These are phyloP conservation scores for Morus bassanus DNA, from an alignment of 2,797 vertebrate species.

Conservation along the genomic window DNA sequence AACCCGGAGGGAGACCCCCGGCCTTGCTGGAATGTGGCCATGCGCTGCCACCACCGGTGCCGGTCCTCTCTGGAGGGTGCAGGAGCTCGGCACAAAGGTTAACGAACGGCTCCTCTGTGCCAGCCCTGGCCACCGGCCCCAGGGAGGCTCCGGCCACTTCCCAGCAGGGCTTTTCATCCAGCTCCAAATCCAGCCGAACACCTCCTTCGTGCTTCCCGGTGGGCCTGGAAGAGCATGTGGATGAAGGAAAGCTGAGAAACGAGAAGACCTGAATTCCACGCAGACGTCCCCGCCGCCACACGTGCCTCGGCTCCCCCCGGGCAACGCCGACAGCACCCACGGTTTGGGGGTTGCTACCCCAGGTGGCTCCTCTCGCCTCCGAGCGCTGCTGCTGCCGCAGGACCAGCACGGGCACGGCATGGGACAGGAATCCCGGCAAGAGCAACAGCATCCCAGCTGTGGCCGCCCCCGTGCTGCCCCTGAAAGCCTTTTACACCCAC, in stretches of 20 bases:
- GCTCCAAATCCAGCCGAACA: accelerated
- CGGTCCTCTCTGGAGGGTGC: background rate
- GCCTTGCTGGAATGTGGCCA: slow-evolving; percentile 60
- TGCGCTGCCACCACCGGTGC: background rate
- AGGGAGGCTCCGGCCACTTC: accelerated
- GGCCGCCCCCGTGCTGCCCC: accelerated
- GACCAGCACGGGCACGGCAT: accelerated
- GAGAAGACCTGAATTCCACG: accelerated
- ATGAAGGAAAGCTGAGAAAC: background rate
- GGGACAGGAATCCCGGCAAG: background rate
- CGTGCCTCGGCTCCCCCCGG: background rate
- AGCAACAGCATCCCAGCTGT: background rate
- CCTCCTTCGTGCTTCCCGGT: background rate
- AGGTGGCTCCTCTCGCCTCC: accelerated
- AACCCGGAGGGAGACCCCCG: slow-evolving; percentile 66
- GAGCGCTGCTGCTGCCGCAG: background rate
- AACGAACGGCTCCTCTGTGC: background rate
- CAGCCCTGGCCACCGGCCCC: background rate
- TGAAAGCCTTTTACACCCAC: background rate
- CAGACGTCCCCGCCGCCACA: accelerated
- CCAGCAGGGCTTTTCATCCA: background rate
- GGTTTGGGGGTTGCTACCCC: background rate
- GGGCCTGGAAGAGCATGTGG: accelerated
- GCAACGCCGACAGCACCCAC: background rate
- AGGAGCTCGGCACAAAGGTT: background rate